Base-by-base conservation (phyloP, 2,888 invertebrate species). In the Desoria tigrina region DNA sequence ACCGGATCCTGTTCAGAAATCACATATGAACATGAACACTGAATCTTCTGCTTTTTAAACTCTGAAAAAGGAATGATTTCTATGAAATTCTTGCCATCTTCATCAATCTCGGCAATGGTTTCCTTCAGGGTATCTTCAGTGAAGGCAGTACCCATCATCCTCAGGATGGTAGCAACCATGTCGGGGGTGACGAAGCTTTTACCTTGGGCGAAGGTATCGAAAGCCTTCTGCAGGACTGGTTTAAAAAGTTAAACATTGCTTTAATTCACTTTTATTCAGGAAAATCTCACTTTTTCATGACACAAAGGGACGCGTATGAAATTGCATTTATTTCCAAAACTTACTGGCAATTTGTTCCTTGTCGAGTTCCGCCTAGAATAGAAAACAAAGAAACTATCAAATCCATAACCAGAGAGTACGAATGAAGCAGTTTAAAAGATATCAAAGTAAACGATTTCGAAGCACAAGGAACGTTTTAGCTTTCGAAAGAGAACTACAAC, bases 31-130 rank as follows among this genome's bases (percentile, higher is more conserved):
- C 21, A 28, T n/a, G 23, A 55, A 39, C 39, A 11, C 39, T 11
- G 16, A 39, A 39, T 39, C 39, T 11, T 16, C 39, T 39, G 9
- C 39, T 39, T 32, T 62, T 9, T 72, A 69, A 51, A 50, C 14
- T n/a, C n/a, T n/a, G n/a, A n/a, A 55, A 28, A 55, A n/a, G 18
- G 7, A 55, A 32, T 28, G 55, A 7, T 28, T 26, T 7, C 28
- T 16, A 32, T 32, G 4, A 28, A 55, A 28, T 24, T 68, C 79
- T 73, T 75, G 83, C 84, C 84, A 68, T 85, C 84, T 42, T 81
- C 80, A 77, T 85, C 85, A 74, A 83, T 82, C 72, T 84, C 83
- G 71, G 83, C 83, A 69, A 84, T 84, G 78, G 84, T 81, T 68
- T 81, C 81, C 75, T 84, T 83, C 65, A 85, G 78, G 67, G 82